A percentile compares a stretch with the other conserved stretches of the same genome.
phyloP scores from a whole-genome alignment of 2,797 vertebrate genomes.

The Sternarchorhynchus goeldii region DNA sequence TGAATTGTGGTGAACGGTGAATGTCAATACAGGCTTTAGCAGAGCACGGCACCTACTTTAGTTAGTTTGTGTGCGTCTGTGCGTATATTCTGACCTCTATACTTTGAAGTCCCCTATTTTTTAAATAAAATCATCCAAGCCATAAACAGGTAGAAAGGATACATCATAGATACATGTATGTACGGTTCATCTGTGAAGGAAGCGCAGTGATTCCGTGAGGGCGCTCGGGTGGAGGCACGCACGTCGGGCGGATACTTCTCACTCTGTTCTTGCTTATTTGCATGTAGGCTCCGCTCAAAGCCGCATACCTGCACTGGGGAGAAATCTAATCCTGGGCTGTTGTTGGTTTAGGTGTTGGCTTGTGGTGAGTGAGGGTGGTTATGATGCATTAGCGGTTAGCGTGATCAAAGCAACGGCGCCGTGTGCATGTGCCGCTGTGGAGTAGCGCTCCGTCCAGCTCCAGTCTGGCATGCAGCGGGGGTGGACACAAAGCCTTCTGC shows the following conservation, averaged over 20 bases:
- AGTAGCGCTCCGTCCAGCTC: too few relatives aligned
- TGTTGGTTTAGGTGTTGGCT: conserved; percentile 60
- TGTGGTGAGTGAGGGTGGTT: conserved; percentile 62
- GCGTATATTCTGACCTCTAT: conserved; percentile 57
- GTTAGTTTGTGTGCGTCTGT: conserved; percentile 61
- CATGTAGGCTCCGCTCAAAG: conserved; percentile 30
- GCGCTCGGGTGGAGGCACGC: too few relatives aligned
- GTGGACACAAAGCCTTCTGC: conserved; percentile 66
- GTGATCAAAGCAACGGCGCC: conserved; percentile 58
- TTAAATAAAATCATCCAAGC: conserved; percentile 31
- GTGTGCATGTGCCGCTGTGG: conserved; percentile 39
- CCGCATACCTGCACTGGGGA: conserved; percentile 50
- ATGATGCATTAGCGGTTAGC: conserved; percentile 61
- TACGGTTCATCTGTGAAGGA: background rate
- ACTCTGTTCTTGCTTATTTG: conserved; percentile 39
- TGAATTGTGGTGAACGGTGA: conserved; percentile 46
- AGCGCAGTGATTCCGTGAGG: too few relatives aligned
- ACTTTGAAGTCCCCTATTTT: conserved; percentile 43
- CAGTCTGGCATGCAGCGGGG: too few relatives aligned
- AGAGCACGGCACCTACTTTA: conserved; percentile 60
- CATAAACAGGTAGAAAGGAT: conserved; percentile 31
- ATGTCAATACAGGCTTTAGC: conserved; percentile 69
- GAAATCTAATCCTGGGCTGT: conserved; percentile 42
- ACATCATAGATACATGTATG: background rate
- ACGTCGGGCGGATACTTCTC: background rate